Evolutionary conservation across 2,113 vertebrate genomes (phyloP), one percentile per base, ranked within the genome.

Genomic region (Cacatua alba): DNA sequence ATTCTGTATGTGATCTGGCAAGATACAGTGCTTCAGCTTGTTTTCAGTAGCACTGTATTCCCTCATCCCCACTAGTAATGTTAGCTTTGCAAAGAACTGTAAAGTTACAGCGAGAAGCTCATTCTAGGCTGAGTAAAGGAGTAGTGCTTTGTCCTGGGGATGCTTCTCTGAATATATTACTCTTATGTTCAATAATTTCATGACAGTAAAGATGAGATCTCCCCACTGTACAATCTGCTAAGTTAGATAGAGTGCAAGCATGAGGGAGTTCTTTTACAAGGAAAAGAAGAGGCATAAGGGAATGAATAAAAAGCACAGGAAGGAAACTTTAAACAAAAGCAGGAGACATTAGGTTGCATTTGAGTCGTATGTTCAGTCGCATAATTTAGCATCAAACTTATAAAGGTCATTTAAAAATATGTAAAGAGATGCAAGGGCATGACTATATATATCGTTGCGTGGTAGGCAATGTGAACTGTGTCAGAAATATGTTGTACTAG

Each of bases 371-470:
- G 17, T 43, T 64, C 21, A 64, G 10, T 29, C 6, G 17, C 15
- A 17, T 76, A 67, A 70, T 52, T 93, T 64, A 85, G 68, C 9
- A 13, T 63, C 55, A 72, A 31, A 35, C 4, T 18, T 49, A 31
- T 13, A 86, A 59, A 46, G 63, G 51, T 39, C 3, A 12, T 83
- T 62, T 78, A 48, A 70, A 80, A 88, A 33, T 70, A 14, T 0
- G 3, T 3, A 1, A 10, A 68, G n/a, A 41, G 35, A 18, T 21
- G 9, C 11, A 57, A 28, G 35, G 10, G 18, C 67, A 25, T 28
- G 67, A 14, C 9, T 57, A 4, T 25, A 3, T 79, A 2, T 28
- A 2, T 33, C 0, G 0, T 21, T 29, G 35, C 4, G 9, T 52
- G 28, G n/a, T 53, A 55, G 49, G n/a, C 37, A 41, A 0, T 31